phyloP scores from a whole-genome alignment of 2,113 vertebrate species.

The Dicerorhinus sumatrensis region DNA sequence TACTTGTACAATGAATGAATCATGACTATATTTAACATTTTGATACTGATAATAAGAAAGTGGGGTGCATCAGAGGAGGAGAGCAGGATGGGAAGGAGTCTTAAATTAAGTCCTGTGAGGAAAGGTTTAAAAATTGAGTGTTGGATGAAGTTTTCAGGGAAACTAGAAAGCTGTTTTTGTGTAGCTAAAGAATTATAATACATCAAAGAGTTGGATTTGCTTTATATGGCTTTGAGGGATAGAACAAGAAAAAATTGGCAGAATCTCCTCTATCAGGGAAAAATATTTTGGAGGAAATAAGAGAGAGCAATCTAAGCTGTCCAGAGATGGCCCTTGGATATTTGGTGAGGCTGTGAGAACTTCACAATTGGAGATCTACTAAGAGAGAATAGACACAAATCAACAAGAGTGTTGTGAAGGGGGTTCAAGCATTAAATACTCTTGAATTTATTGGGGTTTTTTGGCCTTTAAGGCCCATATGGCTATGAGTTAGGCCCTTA shows the following conservation, averaged over 20 bases:
- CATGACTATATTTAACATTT: background rate
- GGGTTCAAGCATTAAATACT: background rate
- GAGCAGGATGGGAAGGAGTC: background rate
- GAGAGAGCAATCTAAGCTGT: background rate
- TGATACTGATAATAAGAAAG: background rate
- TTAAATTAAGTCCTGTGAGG: background rate
- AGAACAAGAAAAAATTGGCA: background rate
- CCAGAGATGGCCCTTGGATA: background rate
- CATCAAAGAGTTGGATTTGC: background rate
- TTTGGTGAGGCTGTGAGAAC: background rate
- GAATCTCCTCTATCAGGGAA: background rate
- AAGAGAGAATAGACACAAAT: background rate
- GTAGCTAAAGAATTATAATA: background rate
- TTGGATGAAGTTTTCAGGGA: background rate
- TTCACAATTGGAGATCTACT: background rate
- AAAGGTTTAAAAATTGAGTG: background rate
- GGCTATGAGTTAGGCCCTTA: background rate
- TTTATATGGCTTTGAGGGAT: constrained; percentile 16
- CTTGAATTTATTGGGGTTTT: background rate
- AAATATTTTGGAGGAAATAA: background rate
- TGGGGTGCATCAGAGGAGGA: background rate
- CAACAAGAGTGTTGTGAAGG: background rate
- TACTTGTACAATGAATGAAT: background rate
- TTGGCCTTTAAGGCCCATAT: background rate
- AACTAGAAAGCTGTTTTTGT: background rate